Conservation (phyloP, 2,888 invertebrate genomes). For the Rhabditoides inermis region DNA sequence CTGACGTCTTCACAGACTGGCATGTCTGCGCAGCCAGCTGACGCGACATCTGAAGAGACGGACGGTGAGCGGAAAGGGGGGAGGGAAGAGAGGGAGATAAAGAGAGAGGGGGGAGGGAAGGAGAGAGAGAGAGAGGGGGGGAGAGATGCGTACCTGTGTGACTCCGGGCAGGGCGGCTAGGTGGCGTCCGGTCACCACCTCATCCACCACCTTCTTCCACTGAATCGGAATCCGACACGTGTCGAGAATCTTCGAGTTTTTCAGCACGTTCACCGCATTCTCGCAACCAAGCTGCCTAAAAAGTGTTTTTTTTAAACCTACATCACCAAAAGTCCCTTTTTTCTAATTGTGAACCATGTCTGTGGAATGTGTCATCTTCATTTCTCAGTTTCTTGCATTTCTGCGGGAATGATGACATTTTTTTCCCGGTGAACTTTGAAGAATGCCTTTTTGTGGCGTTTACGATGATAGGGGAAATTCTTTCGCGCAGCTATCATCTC, state of each 20-base stretch:
- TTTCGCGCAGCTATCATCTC: too few species aligned
- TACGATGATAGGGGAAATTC: too few species aligned
- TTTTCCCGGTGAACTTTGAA: too few species aligned
- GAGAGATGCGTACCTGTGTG: constrained; percentile 16
- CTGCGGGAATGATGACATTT: neutral
- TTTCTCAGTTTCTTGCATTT: too few species aligned
- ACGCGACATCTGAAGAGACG: constrained; percentile 19
- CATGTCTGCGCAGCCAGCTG: constrained; percentile 31
- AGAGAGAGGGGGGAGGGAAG: neutral
- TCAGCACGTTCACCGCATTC: constrained; percentile 30
- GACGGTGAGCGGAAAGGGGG: neutral
- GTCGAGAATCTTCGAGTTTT: constrained; percentile 26
- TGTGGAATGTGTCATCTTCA: too few species aligned
- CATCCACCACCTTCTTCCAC: constrained; percentile 34
- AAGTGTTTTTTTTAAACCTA: neutral
- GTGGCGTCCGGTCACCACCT: constrained; percentile 34
- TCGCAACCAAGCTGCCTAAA: constrained; percentile 45
- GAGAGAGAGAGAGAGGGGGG: neutral
- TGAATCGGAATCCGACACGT: constrained; percentile 23
- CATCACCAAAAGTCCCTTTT: too few species aligned
- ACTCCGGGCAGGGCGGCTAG: constrained; percentile 33
- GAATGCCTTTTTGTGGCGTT: too few species aligned
- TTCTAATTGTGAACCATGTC: too few species aligned
- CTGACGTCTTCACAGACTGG: constrained; percentile 18
- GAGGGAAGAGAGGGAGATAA: constrained; percentile 1